phyloP scores from a whole-genome alignment of 2,888 invertebrate genomes.

The Acrocera orbiculus region DNA sequence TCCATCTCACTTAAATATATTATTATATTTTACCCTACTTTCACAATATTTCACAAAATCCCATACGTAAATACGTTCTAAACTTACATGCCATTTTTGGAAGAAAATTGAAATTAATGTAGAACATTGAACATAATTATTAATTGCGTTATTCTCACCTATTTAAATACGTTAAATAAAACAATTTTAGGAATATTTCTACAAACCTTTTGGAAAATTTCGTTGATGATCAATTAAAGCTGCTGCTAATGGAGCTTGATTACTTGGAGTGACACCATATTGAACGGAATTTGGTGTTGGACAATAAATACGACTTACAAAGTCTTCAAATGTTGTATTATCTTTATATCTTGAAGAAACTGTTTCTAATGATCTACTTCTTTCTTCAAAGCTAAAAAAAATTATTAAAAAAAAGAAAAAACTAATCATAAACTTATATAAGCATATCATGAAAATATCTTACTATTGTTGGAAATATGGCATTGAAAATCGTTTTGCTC shows the following conservation, averaged over 20 bases:
- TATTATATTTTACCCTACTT: too few species aligned
- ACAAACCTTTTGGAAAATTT: constrained; percentile 23
- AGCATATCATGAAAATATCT: constrained; percentile 22
- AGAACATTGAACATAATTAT: too few species aligned
- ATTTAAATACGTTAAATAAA: not conserved
- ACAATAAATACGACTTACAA: constrained; percentile 52
- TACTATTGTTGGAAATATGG: constrained; percentile 83
- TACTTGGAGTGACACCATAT: constrained; percentile 17
- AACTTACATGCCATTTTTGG: too few species aligned
- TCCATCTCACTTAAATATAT: too few species aligned
- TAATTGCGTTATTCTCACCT: not conserved
- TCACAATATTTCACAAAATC: too few species aligned
- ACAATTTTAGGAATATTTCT: too few species aligned
- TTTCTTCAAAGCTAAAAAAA: constrained; percentile 87
- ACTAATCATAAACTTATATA: constrained; percentile 4
- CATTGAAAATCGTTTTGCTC: constrained; percentile 76
- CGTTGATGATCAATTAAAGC: constrained; percentile 37
- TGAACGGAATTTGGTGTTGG: constrained; percentile 34
- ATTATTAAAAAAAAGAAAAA: constrained; percentile 28
- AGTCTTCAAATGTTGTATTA: constrained; percentile 80
- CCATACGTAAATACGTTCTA: too few species aligned
- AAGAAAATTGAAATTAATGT: too few species aligned
- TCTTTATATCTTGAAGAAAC: constrained; percentile 74
- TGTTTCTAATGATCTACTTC: constrained; percentile 66
- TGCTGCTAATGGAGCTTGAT: constrained; percentile 38